Conservation (phyloP, 2,888 invertebrate species). For the Morpho achilles region DNA sequence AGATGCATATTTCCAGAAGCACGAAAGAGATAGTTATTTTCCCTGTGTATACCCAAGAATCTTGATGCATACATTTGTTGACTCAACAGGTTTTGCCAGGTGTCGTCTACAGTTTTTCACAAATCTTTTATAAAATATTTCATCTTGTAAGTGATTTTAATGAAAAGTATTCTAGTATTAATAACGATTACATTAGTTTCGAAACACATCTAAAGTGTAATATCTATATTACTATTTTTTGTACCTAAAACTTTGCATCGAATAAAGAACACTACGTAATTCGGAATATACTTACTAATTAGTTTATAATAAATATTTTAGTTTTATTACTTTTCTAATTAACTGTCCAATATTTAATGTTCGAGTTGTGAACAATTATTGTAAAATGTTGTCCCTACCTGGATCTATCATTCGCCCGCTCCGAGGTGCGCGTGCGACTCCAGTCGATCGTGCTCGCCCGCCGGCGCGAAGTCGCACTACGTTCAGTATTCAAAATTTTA, state of each 20-base stretch:
- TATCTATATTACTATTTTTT: too few relatives aligned
- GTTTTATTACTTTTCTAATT: too few relatives aligned
- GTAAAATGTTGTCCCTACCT: constrained; percentile 49
- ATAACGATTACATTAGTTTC: too few relatives aligned
- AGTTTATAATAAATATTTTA: too few relatives aligned
- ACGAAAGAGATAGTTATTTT: constrained; percentile 45
- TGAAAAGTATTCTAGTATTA: too few relatives aligned
- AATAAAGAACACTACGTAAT: too few relatives aligned
- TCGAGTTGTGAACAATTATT: not conserved
- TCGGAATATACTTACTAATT: too few relatives aligned
- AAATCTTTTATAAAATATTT: constrained; percentile 8
- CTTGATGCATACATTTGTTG: constrained; percentile 60
- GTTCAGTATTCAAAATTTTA: constrained; percentile 38
- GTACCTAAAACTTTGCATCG: too few relatives aligned
- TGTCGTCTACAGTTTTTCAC: constrained; percentile 45
- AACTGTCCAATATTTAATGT: too few relatives aligned
- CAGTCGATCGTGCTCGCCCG: constrained; percentile 67
- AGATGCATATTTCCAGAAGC: constrained; percentile 25
- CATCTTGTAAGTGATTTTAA: not conserved
- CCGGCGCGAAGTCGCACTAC: constrained; percentile 51
- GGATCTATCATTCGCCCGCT: constrained; percentile 46
- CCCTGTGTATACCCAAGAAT: constrained; percentile 34
- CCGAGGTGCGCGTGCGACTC: constrained; percentile 63
- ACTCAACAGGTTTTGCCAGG: constrained; percentile 68
- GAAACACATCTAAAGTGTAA: too few relatives aligned